Base-by-base conservation (phyloP, 2,797 vertebrate genomes). In the Lepus townsendii region DNA sequence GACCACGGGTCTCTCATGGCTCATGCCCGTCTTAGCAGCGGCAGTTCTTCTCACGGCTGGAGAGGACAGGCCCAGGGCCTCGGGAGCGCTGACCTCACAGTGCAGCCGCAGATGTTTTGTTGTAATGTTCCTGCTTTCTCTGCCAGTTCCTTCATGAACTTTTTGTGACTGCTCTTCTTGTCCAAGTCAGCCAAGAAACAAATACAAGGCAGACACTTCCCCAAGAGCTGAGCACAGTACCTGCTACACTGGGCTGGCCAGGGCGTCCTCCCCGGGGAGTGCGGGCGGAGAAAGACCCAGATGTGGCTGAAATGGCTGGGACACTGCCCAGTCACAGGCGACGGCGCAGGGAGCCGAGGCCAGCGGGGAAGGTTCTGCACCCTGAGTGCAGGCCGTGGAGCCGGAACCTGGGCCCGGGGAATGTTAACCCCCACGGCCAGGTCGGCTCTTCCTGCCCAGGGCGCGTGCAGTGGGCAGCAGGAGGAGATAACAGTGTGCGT, bases 281-380 rank as follows among this genome's bases (percentile, higher is more conserved):
- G 26, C 3, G 26, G 10, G 13, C n/a, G 7, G 62, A 54, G 35
- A 71, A 52, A 22, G 17, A 66, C 73, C 69, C 11, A 8, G 60
- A 27, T 0, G 1, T 4, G 7, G 7, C n/a, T 22, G 42, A 69
- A 60, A 27, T 0, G 9, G n/a, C 20, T 3, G 57, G 38, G 60
- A 50, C 38, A 73, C 50, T 3, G 0, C 0, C 0, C 62, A 38
- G 65, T 35, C 7, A 1, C 0, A 0, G 54, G 30, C 30, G 20
- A 22, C 0, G 4, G 9, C 47, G n/a, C 11, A 0, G 27, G 11
- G 83, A 65, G 14, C 42, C 42, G 42, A 47, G 42, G 42, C 42
- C 42, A 47, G 8, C 8, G 42, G 42, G 42, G 42, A 47, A 47
- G 42, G 8, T 1, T 47, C 42, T 47, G 42, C 42, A 9, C 42